Evolutionary conservation across 1,140 invertebrate genomes (phyloP), one percentile per base, ranked within the genome.

Genomic region (Proales similis): DNA sequence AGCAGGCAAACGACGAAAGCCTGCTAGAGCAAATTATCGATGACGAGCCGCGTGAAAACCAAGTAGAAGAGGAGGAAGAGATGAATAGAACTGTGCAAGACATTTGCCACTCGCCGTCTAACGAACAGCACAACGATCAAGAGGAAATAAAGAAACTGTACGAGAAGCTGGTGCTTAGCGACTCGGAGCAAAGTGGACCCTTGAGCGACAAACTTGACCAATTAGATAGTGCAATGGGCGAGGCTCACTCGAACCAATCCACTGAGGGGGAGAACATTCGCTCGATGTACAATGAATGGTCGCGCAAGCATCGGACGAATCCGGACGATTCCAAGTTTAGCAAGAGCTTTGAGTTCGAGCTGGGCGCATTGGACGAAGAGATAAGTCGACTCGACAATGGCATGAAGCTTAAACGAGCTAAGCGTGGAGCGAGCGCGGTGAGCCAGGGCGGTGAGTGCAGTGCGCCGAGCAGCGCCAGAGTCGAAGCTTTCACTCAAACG

Each of bases 121-220:
- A 57, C 17, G 51, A 57, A 29, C 51, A 57, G 39, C 26, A 42
- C 39, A 42, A 57, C 26, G 51, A 57, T 57, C 33, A 57, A 11
- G 30, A 36, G 11, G 27, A 5, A 17, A 57, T 57, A 3, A 42
- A 24, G 3, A 57, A 26, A 57, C 32, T 57, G 20, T 57, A 57
- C 19, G 36, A 39, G 45, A 57, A 57, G 45, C 30, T 57, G 29
- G 17, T 57, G 12, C n/a, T n/a, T n/a, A n/a, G n/a, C n/a, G n/a
- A n/a, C n/a, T n/a, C n/a, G n/a, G n/a, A n/a, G n/a, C n/a, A n/a
- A n/a, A n/a, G n/a, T n/a, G n/a, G n/a, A n/a, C n/a, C n/a, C n/a
- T n/a, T n/a, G n/a, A n/a, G n/a, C n/a, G n/a, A n/a, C n/a, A n/a
- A n/a, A n/a, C n/a, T n/a, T n/a, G n/a, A n/a, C n/a, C n/a, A n/a